Evolutionary conservation across 2,113 vertebrate species (phyloP).

Genomic region (Madoqua kirkii): DNA sequence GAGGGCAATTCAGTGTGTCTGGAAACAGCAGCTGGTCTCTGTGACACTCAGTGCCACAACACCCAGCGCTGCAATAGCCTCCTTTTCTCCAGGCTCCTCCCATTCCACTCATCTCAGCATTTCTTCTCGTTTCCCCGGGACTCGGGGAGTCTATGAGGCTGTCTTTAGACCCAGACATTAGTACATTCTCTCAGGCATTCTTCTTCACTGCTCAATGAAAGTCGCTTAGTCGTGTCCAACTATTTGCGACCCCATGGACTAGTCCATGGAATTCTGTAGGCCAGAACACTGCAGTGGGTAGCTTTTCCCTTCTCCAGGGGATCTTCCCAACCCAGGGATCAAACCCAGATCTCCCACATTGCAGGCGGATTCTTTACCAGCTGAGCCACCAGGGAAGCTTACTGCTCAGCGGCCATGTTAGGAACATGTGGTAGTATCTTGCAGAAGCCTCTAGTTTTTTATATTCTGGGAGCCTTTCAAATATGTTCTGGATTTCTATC

Average conservation of each 20-base stretch:
- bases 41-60: neutral
- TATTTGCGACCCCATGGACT: neutral
- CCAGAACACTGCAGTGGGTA: neutral
- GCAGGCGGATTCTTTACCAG: neutral
- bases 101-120: neutral
- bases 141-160: neutral
- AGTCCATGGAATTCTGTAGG: neutral
- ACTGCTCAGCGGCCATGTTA: neutral
- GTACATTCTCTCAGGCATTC: neutral
- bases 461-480: neutral
- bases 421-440: neutral
- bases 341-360: neutral
- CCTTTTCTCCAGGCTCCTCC: neutral
- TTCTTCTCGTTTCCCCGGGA: neutral
- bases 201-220: neutral
- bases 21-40: neutral
- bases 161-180: neutral
- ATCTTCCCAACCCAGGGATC: neutral
- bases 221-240: neutral
- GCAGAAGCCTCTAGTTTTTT: neutral
- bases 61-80: neutral
- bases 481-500: neutral
- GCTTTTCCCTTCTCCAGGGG: neutral
- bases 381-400: neutral
- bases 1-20: neutral